phyloP scores from a whole-genome alignment of 2,888 invertebrate species.

The Apodemia mormo region DNA sequence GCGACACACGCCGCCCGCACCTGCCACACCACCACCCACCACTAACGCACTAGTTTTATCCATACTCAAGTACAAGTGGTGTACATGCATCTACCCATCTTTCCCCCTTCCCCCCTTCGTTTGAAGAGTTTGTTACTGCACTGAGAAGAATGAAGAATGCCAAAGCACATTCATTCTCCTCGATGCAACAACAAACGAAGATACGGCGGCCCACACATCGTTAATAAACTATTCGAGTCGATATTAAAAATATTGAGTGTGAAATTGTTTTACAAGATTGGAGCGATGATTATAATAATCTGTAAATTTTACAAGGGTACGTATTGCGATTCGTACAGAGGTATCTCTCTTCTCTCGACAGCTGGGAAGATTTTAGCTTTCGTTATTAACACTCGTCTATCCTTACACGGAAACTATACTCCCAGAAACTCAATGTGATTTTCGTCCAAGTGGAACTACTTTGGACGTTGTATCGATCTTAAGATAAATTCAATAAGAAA shows the following conservation, averaged over 20 bases:
- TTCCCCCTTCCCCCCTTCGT: neutral
- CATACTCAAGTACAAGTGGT: no score
- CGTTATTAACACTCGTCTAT: constrained; percentile 25
- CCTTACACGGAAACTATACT: constrained; percentile 21
- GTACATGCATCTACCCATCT: no score
- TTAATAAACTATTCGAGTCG: constrained; percentile 15
- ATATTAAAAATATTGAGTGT: neutral
- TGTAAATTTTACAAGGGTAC: constrained; percentile 22
- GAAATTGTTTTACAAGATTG: neutral
- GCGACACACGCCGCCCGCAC: constrained; percentile 84
- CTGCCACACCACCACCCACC: no score
- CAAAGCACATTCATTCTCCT: neutral
- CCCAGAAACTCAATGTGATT: constrained; percentile 32
- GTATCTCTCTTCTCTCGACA: constrained; percentile 16
- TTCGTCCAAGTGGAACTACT: constrained; percentile 31
- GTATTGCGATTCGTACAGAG: constrained; percentile 22
- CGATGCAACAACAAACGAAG: neutral
- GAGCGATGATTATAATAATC: constrained; percentile 12
- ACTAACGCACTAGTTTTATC: no score
- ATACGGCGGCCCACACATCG: constrained; percentile 43
- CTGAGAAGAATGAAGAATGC: neutral
- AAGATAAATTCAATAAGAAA: constrained; percentile 22
- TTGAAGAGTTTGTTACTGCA: neutral
- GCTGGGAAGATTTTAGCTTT: constrained; percentile 24
- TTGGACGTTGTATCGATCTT: constrained; percentile 32